Percentiles rank a stretch among this genome's conserved stretches.
These are phyloP conservation scores for Saxicola maurus DNA, from an alignment of 2,797 vertebrate genomes.

Conservation along the genomic window DNA sequence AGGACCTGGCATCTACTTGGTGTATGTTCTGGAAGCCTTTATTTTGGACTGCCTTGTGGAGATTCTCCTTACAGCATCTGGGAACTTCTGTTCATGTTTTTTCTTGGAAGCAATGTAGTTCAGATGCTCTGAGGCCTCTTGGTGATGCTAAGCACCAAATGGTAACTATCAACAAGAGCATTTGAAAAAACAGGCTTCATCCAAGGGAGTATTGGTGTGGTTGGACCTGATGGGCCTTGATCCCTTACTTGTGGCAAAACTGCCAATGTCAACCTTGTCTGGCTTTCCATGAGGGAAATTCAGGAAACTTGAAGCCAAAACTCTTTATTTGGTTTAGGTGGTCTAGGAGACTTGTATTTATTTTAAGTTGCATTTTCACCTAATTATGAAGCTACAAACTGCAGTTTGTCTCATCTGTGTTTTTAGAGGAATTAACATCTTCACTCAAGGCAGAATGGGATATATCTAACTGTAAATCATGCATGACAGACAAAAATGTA, in stretches of 20 bases:
- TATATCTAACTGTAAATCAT: background rate
- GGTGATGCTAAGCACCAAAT: background rate
- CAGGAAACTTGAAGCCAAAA: background rate
- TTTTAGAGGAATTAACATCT: background rate
- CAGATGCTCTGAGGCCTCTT: background rate
- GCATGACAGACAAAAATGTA: background rate
- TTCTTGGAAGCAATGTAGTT: background rate
- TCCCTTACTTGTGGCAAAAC: background rate
- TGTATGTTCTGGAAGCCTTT: background rate
- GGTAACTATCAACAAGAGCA: background rate
- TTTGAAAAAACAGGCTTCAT: background rate
- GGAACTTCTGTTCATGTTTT: background rate
- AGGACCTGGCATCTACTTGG: background rate
- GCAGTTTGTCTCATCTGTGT: background rate
- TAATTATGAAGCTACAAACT: background rate
- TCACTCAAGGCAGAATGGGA: background rate
- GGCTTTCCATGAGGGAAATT: background rate
- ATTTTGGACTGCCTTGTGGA: background rate
- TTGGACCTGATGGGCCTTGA: background rate
- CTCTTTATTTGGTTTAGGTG: background rate
- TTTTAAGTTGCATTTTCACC: background rate
- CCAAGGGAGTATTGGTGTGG: background rate
- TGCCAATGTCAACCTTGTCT: background rate
- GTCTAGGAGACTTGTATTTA: background rate
- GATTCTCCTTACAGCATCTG: background rate